phyloP scores from a whole-genome alignment of 1,140 invertebrate genomes.

The Hylaeus anthracinus region DNA sequence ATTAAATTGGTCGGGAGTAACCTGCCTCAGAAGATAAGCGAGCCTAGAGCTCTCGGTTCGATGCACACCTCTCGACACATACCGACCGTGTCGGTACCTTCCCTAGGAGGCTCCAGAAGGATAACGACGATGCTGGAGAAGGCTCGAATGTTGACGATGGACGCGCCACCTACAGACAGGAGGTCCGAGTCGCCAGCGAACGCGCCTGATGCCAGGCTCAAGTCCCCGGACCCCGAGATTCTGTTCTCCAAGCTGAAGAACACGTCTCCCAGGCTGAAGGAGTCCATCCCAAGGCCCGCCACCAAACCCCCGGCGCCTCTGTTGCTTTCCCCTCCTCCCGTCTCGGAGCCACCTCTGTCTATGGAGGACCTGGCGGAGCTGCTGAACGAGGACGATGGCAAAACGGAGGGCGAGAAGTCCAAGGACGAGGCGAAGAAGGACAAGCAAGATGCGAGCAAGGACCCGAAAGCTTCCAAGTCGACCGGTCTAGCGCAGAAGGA shows the following conservation, averaged over 20 bases:
- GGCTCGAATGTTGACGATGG: slow-evolving; percentile 24
- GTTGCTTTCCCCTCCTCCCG: slow-evolving; percentile 64
- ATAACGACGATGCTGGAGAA: slow-evolving; percentile 63
- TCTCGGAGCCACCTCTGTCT: slow-evolving; percentile 64
- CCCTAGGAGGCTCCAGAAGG: slow-evolving; percentile 63
- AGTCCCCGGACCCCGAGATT: slow-evolving; percentile 63
- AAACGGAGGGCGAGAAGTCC: neutral
- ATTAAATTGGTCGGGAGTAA: slow-evolving; percentile 52
- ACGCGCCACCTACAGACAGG: slow-evolving; percentile 7
- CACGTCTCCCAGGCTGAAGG: slow-evolving; percentile 49
- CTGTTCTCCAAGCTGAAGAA: slow-evolving; percentile 28
- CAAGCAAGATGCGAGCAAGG: slow-evolving; percentile 1
- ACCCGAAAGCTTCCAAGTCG: neutral
- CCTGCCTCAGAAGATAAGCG: slow-evolving; percentile 44
- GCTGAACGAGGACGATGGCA: slow-evolving; percentile 56
- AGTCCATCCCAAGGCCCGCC: slow-evolving; percentile 21
- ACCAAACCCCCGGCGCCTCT: slow-evolving; percentile 48
- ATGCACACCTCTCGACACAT: slow-evolving; percentile 56
- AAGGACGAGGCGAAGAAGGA: slow-evolving; percentile 19
- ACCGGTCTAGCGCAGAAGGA: slow-evolving; percentile 27
- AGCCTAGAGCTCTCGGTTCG: slow-evolving; percentile 37
- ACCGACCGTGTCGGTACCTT: slow-evolving; percentile 66
- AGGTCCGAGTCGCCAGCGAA: slow-evolving; percentile 50
- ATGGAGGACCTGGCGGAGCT: slow-evolving; percentile 69
- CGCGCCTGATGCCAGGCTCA: slow-evolving; percentile 51